Base-by-base conservation (phyloP, 2,113 vertebrate genomes). In the Alces alces region DNA sequence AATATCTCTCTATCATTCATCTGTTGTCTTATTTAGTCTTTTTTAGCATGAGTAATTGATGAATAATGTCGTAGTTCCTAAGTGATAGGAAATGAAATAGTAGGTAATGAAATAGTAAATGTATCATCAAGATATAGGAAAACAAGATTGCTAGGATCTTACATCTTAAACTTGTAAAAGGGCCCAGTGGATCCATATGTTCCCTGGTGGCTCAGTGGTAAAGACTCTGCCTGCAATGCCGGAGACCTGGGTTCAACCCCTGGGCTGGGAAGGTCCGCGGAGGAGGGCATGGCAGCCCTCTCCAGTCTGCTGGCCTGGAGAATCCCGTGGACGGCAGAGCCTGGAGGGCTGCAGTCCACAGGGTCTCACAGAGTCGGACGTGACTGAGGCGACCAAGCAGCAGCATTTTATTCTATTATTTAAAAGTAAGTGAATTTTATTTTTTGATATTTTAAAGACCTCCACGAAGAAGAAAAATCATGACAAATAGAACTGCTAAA, bases 391-490 rank as follows among this genome's bases (percentile, higher is more conserved):
- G 36, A 25, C 19, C 39, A 13, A 73, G 19, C 66, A 73, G 52
- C 52, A 54, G 66, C 66, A 2, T 90, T 76, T 80, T 78, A 95
- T 43, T 33, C 17, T 95, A 6, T 79, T 76, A 21, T 57, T 93
- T 85, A 66, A 33, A 76, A 95, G 84, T 85, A 76, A 80, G 1
- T 96, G 70, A 10, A n/a, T 43, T 76, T 78, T 64, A 27, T 87
- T 36, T 97, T 73, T 91, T 93, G 15, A 43, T 96, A 90, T 97
- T 90, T 95, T 90, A 83, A 85, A 92, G 36, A 64, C 5, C 6
- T 73, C 30, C 60, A 30, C 28, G 36, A 93, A 47, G 10, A 93
- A 33, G 70, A 64, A 84, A 97, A 89, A 7, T 87, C 43, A 13
- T 58, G 27, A 76, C 45, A 90, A 85, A 58, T 54, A 58, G 8